Percentiles rank a stretch among this genome's conserved stretches.
phyloP scores from a whole-genome alignment of 2,113 vertebrate species.

The Mirza zaza region DNA sequence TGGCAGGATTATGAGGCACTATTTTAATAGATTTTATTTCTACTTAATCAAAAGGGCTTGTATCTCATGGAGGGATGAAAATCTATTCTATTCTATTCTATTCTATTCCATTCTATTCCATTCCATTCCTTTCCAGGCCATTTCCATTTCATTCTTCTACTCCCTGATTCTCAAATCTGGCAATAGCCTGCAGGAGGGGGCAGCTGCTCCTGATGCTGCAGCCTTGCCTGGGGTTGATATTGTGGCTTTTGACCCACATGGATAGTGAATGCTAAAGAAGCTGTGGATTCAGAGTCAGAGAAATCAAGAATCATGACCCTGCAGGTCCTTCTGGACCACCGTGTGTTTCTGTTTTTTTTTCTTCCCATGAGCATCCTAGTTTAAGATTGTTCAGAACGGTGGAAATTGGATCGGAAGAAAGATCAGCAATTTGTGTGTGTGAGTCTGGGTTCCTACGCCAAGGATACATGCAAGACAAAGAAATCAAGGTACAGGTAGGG shows the following conservation, averaged over 20 bases:
- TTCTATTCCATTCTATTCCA: rapidly evolving
- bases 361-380: not conserved
- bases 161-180: not conserved
- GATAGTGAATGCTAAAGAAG: not conserved
- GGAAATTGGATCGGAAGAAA: not conserved
- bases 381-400: not conserved
- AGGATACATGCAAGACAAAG: not conserved
- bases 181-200: not conserved
- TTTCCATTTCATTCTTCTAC: not conserved
- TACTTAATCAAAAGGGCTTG: not conserved
- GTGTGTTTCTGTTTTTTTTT: not conserved
- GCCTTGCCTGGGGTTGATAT: not conserved
- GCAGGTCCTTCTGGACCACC: not conserved
- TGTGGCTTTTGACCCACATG: not conserved
- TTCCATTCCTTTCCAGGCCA: not conserved
- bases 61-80: not conserved
- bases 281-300: not conserved
- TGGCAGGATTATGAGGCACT: not conserved
- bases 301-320: not conserved
- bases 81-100: rapidly evolving
- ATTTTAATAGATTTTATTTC: constrained; percentile 47
- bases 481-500: not conserved
- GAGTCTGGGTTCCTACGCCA: not conserved
- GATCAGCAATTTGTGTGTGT: not conserved
- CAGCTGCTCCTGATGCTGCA: not conserved